Conservation (phyloP, 2,888 invertebrate species). For the Invenusta paracnida region DNA sequence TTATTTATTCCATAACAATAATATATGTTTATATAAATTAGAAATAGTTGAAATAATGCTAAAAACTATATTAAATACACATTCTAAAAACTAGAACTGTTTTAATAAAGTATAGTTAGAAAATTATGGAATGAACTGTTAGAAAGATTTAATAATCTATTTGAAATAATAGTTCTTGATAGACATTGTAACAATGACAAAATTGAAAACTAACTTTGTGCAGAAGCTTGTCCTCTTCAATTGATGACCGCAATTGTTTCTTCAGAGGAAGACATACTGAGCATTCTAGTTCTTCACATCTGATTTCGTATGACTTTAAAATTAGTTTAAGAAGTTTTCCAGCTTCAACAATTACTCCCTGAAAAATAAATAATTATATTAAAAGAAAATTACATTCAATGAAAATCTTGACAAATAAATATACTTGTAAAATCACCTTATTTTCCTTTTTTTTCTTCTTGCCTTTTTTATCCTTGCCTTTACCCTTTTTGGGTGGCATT, state of each 20-base stretch:
- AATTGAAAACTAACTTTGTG: neutral
- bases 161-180: neutral
- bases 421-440: neutral
- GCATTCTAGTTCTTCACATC: constrained; percentile 32
- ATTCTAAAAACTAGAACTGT: too few species aligned
- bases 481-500: constrained; percentile 6
- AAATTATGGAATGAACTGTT: too few species aligned
- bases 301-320: constrained; percentile 36
- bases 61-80: too few species aligned
- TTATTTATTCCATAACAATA: too few species aligned
- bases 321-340: constrained; percentile 36
- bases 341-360: constrained; percentile 41
- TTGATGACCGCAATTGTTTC: neutral
- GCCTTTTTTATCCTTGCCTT: constrained; percentile 16
- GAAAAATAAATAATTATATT: too few species aligned
- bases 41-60: too few species aligned
- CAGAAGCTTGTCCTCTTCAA: neutral
- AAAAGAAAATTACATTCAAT: too few species aligned
- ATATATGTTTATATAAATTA: too few species aligned
- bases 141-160: too few species aligned
- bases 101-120: too few species aligned
- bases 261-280: constrained; percentile 1
- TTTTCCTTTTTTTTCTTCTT: constrained; percentile 19
- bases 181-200: neutral
- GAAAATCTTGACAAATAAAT: neutral